Evolutionary conservation across 2,113 vertebrate genomes (phyloP).

Genomic region (Corynorhinus townsendii): DNA sequence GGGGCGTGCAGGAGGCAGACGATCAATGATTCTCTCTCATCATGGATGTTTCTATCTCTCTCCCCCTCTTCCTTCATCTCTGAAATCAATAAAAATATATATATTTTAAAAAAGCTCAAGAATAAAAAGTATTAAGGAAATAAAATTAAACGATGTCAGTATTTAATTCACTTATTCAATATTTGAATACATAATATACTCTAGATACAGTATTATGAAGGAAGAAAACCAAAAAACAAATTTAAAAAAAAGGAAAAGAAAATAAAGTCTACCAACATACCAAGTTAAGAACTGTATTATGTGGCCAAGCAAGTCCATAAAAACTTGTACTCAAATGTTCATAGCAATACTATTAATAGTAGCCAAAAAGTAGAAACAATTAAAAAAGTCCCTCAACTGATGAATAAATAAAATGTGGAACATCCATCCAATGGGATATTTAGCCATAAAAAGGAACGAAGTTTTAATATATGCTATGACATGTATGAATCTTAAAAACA

Average conservation of each 20-base stretch:
- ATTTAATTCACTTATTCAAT: background rate
- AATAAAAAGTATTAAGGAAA: background rate
- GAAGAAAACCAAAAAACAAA: conserved; percentile 14
- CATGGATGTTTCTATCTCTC: too few relatives aligned
- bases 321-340: background rate
- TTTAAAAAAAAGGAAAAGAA: background rate
- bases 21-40: too few relatives aligned
- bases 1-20: too few relatives aligned
- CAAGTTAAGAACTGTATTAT: background rate
- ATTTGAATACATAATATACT: background rate
- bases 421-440: background rate
- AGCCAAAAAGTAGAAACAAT: background rate
- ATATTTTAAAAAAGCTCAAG: background rate
- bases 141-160: background rate
- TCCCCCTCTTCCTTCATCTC: too few relatives aligned
- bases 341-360: background rate
- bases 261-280: background rate
- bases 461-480: background rate
- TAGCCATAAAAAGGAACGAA: background rate
- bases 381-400: background rate
- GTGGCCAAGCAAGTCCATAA: background rate
- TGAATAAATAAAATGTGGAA: background rate
- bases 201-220: background rate
- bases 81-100: too few relatives aligned
- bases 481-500: background rate